Conservation (phyloP, 2,888 invertebrate genomes). For the Drosophila parthenogenetica region DNA sequence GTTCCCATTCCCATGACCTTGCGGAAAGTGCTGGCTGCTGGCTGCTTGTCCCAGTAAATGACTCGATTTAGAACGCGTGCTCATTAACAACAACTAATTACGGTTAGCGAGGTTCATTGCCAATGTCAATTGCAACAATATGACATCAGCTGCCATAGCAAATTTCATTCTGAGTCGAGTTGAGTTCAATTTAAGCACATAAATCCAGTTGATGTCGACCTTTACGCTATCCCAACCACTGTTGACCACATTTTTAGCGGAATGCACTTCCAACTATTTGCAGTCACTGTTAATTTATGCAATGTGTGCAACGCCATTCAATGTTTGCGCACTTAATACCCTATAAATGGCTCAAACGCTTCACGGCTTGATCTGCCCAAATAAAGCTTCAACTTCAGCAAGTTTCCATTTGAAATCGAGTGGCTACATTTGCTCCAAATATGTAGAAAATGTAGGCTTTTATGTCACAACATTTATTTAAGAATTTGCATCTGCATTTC, state of each 20-base stretch:
- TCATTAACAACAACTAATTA: slow-evolving; percentile 71
- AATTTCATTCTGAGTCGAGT: slow-evolving; percentile 20
- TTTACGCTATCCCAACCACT: slow-evolving; percentile 22
- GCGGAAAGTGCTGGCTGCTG: slow-evolving; percentile 38
- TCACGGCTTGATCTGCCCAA: background rate
- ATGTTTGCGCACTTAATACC: slow-evolving; percentile 28
- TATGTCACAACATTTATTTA: background rate
- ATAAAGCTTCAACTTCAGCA: background rate
- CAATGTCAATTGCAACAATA: slow-evolving; percentile 74
- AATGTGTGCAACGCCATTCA: slow-evolving; percentile 57
- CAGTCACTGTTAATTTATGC: slow-evolving; percentile 62
- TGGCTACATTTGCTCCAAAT: background rate
- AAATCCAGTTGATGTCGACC: slow-evolving; percentile 38
- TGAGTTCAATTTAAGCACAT: slow-evolving; percentile 36
- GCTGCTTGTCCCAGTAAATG: slow-evolving; percentile 36
- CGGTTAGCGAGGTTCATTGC: slow-evolving; percentile 64
- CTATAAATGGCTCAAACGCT: slow-evolving; percentile 7
- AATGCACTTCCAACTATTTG: slow-evolving; percentile 39
- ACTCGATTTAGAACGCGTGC: slow-evolving; percentile 61
- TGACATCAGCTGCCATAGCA: slow-evolving; percentile 63
- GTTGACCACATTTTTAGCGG: slow-evolving; percentile 23
- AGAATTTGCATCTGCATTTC: slow-evolving; percentile 8
- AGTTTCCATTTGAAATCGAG: background rate
- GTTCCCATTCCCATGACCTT: slow-evolving; percentile 73
- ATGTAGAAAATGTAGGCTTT: slow-evolving; percentile 15